phyloP scores from a whole-genome alignment of 2,797 vertebrate genomes.

The Etheostoma nigrum region DNA sequence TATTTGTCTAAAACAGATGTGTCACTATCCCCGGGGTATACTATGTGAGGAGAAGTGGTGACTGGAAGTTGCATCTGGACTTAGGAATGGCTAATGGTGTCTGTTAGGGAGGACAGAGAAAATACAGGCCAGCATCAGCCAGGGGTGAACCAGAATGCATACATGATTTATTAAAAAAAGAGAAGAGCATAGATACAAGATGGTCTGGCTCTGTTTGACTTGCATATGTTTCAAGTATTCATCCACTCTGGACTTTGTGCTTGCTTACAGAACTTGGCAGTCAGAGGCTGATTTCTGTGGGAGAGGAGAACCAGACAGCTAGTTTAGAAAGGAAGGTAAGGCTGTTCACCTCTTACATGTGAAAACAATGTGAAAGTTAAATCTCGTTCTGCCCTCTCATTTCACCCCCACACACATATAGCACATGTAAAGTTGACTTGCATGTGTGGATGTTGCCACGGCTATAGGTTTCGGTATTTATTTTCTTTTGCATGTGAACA shows the following conservation, averaged over 20 bases:
- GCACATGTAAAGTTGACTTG: neutral
- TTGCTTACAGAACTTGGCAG: constrained; percentile 67
- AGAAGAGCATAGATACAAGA: constrained; percentile 8
- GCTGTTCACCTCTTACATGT: constrained; percentile 33
- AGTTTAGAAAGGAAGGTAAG: constrained; percentile 69
- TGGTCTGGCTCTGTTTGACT: constrained; percentile 25
- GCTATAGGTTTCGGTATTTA: constrained; percentile 3
- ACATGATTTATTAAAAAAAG: constrained; percentile 8
- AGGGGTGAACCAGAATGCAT: constrained; percentile 33
- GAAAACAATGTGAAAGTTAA: constrained; percentile 28
- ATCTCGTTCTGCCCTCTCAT: constrained; percentile 1
- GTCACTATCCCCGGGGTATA: constrained; percentile 34
- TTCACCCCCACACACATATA: neutral
- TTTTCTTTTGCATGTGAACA: constrained; percentile 4
- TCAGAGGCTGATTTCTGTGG: constrained; percentile 48
- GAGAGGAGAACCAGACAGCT: constrained; percentile 57
- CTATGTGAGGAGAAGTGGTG: constrained; percentile 37
- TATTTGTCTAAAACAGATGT: constrained; percentile 53
- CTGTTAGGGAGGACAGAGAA: constrained; percentile 26
- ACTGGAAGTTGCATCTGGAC: constrained; percentile 52
- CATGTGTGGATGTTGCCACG: neutral
- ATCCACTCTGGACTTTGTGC: constrained; percentile 61
- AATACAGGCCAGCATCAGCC: constrained; percentile 18
- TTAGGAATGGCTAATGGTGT: constrained; percentile 36
- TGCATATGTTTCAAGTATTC: constrained; percentile 49